Percentiles rank a stretch among this genome's conserved stretches.
Conservation (phyloP, 2,888 invertebrate genomes). For the Papilio gigon region DNA sequence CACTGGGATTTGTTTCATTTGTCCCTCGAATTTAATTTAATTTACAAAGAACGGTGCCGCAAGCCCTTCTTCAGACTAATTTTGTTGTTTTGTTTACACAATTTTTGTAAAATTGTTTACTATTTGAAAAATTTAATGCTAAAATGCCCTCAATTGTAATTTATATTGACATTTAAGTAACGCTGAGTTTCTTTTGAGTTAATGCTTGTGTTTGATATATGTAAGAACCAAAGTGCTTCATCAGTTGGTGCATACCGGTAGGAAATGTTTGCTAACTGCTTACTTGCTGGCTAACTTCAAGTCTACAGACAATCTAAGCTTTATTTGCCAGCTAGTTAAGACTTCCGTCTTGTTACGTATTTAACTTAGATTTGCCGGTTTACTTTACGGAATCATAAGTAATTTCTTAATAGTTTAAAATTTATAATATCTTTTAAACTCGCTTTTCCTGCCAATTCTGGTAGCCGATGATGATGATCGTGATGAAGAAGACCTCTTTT, state of each 20-base stretch:
- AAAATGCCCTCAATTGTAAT: neutral
- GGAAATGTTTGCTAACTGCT: neutral
- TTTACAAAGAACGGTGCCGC: conserved; percentile 32
- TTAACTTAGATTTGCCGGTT: neutral
- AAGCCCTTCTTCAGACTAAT: conserved; percentile 31
- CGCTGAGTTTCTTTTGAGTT: neutral
- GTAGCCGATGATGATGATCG: no score
- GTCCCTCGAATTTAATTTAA: conserved; percentile 34
- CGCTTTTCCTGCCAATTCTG: no score
- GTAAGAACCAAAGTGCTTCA: neutral
- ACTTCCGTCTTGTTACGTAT: neutral
- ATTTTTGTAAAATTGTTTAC: conserved; percentile 25
- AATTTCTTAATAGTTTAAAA: no score
- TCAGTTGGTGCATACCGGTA: neutral
- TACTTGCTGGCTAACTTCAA: conserved; percentile 9
- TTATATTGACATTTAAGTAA: neutral
- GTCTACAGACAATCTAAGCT: conserved; percentile 16
- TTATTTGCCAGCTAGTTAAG: conserved; percentile 8
- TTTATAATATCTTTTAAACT: no score
- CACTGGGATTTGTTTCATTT: conserved; percentile 33
- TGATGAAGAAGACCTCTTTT: no score
- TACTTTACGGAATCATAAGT: no score
- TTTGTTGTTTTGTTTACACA: conserved; percentile 31
- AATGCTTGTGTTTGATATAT: neutral
- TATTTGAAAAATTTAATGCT: neutral